phyloP scores from a whole-genome alignment of 2,888 invertebrate genomes.

The Eupithecia vulgata region DNA sequence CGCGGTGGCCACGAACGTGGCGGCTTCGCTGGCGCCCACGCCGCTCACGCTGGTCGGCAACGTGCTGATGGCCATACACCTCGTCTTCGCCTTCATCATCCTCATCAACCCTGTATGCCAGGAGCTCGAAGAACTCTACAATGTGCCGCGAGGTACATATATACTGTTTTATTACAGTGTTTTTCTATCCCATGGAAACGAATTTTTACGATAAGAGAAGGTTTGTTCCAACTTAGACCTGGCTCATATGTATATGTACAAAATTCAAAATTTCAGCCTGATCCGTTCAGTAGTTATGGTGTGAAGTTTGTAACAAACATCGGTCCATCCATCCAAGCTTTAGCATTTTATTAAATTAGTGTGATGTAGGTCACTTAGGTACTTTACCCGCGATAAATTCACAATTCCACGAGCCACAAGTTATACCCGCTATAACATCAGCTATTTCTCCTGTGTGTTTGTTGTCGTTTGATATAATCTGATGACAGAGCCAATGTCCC shows the following conservation, averaged over 20 bases:
- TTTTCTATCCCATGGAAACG: neutral
- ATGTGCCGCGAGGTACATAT: conserved; percentile 82
- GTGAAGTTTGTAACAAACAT: neutral
- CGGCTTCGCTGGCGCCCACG: conserved; percentile 81
- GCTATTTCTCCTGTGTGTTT: too few relatives aligned
- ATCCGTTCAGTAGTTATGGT: neutral
- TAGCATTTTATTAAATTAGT: neutral
- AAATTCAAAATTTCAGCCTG: neutral
- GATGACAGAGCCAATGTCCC: too few relatives aligned
- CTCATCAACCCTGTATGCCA: conserved; percentile 89
- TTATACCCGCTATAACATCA: too few relatives aligned
- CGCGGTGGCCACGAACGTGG: conserved; percentile 84
- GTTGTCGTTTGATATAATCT: too few relatives aligned
- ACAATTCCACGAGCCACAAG: too few relatives aligned
- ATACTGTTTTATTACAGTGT: neutral
- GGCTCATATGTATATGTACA: neutral
- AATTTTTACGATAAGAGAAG: too few relatives aligned
- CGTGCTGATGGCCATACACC: conserved; percentile 86
- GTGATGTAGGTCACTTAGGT: too few relatives aligned
- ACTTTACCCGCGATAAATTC: too few relatives aligned
- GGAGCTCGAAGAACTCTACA: conserved; percentile 87
- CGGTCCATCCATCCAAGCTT: neutral
- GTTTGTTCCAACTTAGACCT: neutral
- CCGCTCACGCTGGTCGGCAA: conserved; percentile 83
- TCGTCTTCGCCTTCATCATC: conserved; percentile 87